These are phyloP conservation scores for Chymomyza amoena DNA, from an alignment of 2,888 invertebrate genomes.

Conservation along the genomic window DNA sequence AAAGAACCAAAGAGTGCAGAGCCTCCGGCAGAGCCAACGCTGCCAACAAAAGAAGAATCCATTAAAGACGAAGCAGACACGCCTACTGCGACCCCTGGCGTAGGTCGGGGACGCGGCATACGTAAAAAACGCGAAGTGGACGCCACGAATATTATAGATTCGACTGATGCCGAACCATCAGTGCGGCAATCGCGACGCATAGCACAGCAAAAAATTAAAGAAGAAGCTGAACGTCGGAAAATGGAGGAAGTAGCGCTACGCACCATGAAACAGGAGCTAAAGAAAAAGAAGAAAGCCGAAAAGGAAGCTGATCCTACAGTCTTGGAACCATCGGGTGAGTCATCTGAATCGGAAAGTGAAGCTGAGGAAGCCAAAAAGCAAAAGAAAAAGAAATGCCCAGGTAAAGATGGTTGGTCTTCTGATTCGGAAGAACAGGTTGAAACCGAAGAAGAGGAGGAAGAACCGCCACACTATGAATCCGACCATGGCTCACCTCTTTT, in stretches of 20 bases:
- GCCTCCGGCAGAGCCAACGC: neutral
- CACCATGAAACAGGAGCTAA: slow-evolving; percentile 84
- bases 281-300: slow-evolving; percentile 79
- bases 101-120: slow-evolving; percentile 59
- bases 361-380: slow-evolving; percentile 76
- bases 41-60: neutral
- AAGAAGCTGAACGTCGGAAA: slow-evolving; percentile 88
- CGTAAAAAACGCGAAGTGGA: slow-evolving; percentile 76
- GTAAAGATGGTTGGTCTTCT: slow-evolving; percentile 77
- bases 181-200: slow-evolving; percentile 91
- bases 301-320: slow-evolving; percentile 75
- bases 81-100: slow-evolving; percentile 19
- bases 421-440: slow-evolving; percentile 79
- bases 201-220: slow-evolving; percentile 91
- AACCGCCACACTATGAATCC: slow-evolving; percentile 79
- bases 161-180: slow-evolving; percentile 73
- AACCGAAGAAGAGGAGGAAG: slow-evolving; percentile 79
- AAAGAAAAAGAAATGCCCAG: slow-evolving; percentile 76
- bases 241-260: slow-evolving; percentile 86
- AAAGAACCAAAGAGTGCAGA: neutral
- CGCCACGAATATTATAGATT: slow-evolving; percentile 75
- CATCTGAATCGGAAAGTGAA: slow-evolving; percentile 70
- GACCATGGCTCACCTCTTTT: slow-evolving; percentile 81
- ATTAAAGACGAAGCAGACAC: slow-evolving; percentile 27
- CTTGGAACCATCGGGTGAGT: slow-evolving; percentile 68